phyloP scores from a whole-genome alignment of 2,888 invertebrate genomes.

The Amphipoea oculea region DNA sequence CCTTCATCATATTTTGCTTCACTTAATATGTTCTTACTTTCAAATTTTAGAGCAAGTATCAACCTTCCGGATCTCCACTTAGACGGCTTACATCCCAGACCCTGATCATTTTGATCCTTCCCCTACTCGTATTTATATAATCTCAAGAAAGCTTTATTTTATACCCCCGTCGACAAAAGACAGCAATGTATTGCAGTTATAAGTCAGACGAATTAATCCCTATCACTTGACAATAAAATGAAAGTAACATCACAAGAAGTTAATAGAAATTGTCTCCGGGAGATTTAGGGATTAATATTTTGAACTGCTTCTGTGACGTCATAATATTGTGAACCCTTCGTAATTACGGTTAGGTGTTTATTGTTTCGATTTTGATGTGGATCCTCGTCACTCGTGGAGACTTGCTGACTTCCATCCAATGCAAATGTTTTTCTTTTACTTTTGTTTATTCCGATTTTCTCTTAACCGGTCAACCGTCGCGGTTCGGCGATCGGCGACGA shows the following conservation, averaged over 20 bases:
- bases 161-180: conserved; percentile 82
- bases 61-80: conserved; percentile 77
- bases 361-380: conserved; percentile 21
- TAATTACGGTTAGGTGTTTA: conserved; percentile 28
- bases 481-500: no score
- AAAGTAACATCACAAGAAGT: conserved; percentile 88
- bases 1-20: conserved; percentile 34
- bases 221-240: conserved; percentile 89
- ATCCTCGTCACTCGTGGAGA: background rate
- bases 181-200: conserved; percentile 90
- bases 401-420: background rate
- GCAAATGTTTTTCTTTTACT: background rate
- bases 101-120: conserved; percentile 82
- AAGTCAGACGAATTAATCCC: conserved; percentile 90
- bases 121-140: conserved; percentile 88
- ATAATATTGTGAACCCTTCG: conserved; percentile 11
- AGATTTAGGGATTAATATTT: conserved; percentile 77
- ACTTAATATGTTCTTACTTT: conserved; percentile 54
- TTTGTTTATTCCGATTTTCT: background rate
- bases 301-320: conserved; percentile 38
- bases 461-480: no score
- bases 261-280: conserved; percentile 85
- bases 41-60: conserved; percentile 70
- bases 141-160: conserved; percentile 89
- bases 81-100: conserved; percentile 84